Base-by-base conservation (phyloP, 2,888 invertebrate species). In the Tholera decimalis region DNA sequence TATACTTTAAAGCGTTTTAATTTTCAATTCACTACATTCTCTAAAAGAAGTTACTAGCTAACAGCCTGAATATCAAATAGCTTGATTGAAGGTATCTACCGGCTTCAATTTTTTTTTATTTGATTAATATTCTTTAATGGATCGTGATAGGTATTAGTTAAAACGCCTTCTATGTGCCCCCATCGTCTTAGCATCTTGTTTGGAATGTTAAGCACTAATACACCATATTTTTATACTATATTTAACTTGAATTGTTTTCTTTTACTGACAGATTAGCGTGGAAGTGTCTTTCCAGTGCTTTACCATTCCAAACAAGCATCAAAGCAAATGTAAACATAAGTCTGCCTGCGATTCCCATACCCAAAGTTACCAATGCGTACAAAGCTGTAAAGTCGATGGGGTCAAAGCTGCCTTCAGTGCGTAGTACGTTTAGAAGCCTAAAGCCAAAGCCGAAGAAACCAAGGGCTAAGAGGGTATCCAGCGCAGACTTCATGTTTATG, bases 401-500 rank as follows among this genome's bases (percentile, higher is more conserved):
- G 44, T n/a, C 35, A 33, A 78, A 33, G 8, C 13, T 63, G 13
- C 43, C 55, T 9, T 30, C 43, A 24, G 18, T 49, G 20, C 47
- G 30, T 49, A 53, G 33, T 24, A 70, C 62, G 54, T 0, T 65
- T 30, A 59, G 28, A 11, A 51, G 33, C 56, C 20, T 76, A n/a
- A 72, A 61, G 20, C 56, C 41, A 18, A 49, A 49, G 18, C 28
- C 60, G 3, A 8, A 43, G 13, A 35, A 69, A 9, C 22, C 28
- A 37, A 73, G 70, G 73, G 49, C 70, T 6, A 57, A 22, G 49
- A 67, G 49, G 28, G 65, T 71, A 9, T 50, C 74, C 13, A 86
- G 85, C 68, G 68, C 69, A 18, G 84, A 86, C 20, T 86, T 85
- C 44, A 85, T 87, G 84, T 89, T 88, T 41, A 79, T 85, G 80